phyloP scores from a whole-genome alignment of 2,797 vertebrate genomes.

The Miichthys miiuy region DNA sequence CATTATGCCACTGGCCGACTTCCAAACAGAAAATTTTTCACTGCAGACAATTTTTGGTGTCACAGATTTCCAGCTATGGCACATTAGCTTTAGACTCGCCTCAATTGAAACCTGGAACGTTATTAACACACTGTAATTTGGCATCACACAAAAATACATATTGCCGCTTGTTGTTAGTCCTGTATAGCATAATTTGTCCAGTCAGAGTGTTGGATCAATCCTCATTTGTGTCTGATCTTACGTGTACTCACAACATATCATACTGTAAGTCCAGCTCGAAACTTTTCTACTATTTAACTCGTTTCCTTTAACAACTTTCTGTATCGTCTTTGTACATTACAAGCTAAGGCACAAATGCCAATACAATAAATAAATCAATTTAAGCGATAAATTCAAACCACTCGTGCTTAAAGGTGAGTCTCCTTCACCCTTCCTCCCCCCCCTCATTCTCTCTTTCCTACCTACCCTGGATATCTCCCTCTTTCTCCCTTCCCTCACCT shows the following conservation, averaged over 20 bases:
- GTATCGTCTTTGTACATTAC: conserved; percentile 27
- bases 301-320: conserved; percentile 39
- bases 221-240: not conserved
- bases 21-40: conserved; percentile 47
- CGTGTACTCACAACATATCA: not conserved
- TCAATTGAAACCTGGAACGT: conserved; percentile 41
- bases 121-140: conserved; percentile 25
- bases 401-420: conserved; percentile 54
- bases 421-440: conserved; percentile 61
- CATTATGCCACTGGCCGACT: conserved; percentile 31
- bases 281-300: conserved; percentile 31
- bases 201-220: conserved; percentile 15
- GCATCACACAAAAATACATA: conserved; percentile 12
- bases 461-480: conserved; percentile 43
- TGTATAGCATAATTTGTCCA: conserved; percentile 15
- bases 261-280: not conserved
- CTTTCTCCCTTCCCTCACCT: conserved; percentile 67
- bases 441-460: conserved; percentile 41
- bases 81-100: conserved; percentile 56
- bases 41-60: conserved; percentile 43
- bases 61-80: conserved; percentile 24
- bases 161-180: conserved; percentile 25
- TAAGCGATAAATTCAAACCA: conserved; percentile 25
- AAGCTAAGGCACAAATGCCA: conserved; percentile 20
- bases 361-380: conserved; percentile 47